phyloP scores from a whole-genome alignment of 2,888 invertebrate species.

The Erebia epiphron region DNA sequence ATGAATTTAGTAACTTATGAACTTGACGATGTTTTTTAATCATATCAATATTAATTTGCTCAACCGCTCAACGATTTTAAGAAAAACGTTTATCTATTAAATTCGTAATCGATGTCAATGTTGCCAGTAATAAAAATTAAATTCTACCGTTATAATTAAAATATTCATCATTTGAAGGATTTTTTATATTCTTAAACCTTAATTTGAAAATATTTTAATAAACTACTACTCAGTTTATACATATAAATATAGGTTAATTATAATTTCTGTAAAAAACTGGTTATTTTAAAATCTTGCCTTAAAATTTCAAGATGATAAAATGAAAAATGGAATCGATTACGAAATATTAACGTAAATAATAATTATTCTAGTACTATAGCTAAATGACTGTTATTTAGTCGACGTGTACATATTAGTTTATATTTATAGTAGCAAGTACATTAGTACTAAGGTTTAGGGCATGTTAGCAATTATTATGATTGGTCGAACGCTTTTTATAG shows the following conservation, averaged over 20 bases:
- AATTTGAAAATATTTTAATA: neutral
- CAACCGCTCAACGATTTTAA: slow-evolving; percentile 21
- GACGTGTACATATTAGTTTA: slow-evolving; percentile 76
- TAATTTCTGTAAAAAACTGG: neutral
- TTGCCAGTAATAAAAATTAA: slow-evolving; percentile 10
- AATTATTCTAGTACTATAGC: slow-evolving; percentile 47
- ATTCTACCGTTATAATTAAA: neutral
- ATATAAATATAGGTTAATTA: neutral
- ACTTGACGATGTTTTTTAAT: neutral
- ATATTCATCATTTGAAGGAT: neutral
- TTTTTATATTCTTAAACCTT: neutral
- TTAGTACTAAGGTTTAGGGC: slow-evolving; percentile 66
- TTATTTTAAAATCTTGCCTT: slow-evolving; percentile 16
- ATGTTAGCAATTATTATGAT: slow-evolving; percentile 79
- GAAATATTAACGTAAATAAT: slow-evolving; percentile 21
- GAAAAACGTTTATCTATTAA: slow-evolving; percentile 6
- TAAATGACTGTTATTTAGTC: slow-evolving; percentile 70
- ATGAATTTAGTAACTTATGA: neutral
- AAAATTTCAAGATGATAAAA: neutral
- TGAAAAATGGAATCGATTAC: slow-evolving; percentile 19
- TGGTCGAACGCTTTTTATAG: slow-evolving; percentile 68
- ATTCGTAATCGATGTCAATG: slow-evolving; percentile 22
- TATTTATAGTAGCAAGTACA: slow-evolving; percentile 67
- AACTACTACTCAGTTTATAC: neutral
- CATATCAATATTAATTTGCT: slow-evolving; percentile 22